Conservation (phyloP, 2,797 vertebrate genomes). For the Gallinago nigripennis region DNA sequence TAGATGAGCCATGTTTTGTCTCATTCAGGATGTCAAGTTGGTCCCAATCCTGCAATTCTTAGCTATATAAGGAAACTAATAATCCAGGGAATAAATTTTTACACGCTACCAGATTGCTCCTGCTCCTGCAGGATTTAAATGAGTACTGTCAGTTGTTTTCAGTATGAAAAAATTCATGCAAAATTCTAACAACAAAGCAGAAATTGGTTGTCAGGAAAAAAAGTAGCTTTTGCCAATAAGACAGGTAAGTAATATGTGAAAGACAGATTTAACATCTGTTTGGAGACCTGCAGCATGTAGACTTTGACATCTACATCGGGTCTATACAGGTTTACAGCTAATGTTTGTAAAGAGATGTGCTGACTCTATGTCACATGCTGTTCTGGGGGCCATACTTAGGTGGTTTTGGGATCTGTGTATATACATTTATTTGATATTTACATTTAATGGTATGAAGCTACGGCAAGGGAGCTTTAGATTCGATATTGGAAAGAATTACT, state of each 20-base stretch:
- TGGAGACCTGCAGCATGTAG: not conserved
- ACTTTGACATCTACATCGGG: not conserved
- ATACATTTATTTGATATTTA: not conserved
- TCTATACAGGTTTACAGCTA: not conserved
- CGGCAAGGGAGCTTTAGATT: too few relatives aligned
- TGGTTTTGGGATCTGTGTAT: not conserved
- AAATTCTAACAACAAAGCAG: not conserved
- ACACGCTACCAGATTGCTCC: not conserved
- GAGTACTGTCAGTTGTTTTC: not conserved
- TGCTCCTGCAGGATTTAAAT: not conserved
- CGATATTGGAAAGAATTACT: too few relatives aligned
- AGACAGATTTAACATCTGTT: not conserved
- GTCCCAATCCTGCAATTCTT: not conserved
- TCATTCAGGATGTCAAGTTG: not conserved
- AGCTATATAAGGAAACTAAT: not conserved
- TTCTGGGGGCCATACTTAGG: not conserved
- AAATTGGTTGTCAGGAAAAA: not conserved
- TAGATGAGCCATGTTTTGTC: not conserved
- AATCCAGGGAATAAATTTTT: not conserved
- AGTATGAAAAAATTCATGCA: not conserved
- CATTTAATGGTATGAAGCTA: too few relatives aligned
- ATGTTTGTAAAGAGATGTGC: not conserved
- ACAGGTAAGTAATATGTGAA: not conserved
- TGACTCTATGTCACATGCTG: not conserved
- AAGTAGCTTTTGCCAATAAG: not conserved